These are phyloP conservation scores for Brotula barbata DNA, from an alignment of 2,797 vertebrate genomes.

Conservation along the genomic window DNA sequence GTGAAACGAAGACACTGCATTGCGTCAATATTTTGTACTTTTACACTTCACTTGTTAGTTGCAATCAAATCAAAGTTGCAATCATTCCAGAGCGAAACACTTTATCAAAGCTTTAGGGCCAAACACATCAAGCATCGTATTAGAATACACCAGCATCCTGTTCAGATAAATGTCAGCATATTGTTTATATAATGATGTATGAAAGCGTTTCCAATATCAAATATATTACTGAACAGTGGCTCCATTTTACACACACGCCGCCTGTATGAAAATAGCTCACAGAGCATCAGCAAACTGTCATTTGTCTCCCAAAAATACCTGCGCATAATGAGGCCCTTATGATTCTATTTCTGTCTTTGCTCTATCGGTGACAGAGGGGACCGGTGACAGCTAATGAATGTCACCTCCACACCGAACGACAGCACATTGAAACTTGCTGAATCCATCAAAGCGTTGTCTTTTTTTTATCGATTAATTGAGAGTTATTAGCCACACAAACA, in stretches of 20 bases:
- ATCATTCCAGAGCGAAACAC: neutral
- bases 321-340: slow-evolving; percentile 16
- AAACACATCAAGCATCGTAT: too few relatives aligned
- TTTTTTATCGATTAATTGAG: slow-evolving; percentile 21
- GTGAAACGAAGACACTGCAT: too few relatives aligned
- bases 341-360: slow-evolving; percentile 52
- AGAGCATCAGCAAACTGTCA: slow-evolving; percentile 34
- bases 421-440: slow-evolving; percentile 28
- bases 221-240: slow-evolving; percentile 4
- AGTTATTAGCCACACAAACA: slow-evolving; percentile 4
- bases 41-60: too few relatives aligned
- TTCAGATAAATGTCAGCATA: neutral
- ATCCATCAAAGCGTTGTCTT: slow-evolving; percentile 23
- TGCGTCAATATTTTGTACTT: too few relatives aligned
- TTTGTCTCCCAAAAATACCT: slow-evolving; percentile 47
- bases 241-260: neutral
- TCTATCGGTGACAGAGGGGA: slow-evolving; percentile 37
- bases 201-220: slow-evolving; percentile 11
- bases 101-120: too few relatives aligned
- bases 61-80: too few relatives aligned
- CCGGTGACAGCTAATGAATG: slow-evolving; percentile 40
- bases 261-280: slow-evolving; percentile 26
- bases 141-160: too few relatives aligned
- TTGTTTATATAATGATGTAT: neutral
- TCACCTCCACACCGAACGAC: neutral